phyloP scores from a whole-genome alignment of 2,888 invertebrate species.

The Drosophila borborema region DNA sequence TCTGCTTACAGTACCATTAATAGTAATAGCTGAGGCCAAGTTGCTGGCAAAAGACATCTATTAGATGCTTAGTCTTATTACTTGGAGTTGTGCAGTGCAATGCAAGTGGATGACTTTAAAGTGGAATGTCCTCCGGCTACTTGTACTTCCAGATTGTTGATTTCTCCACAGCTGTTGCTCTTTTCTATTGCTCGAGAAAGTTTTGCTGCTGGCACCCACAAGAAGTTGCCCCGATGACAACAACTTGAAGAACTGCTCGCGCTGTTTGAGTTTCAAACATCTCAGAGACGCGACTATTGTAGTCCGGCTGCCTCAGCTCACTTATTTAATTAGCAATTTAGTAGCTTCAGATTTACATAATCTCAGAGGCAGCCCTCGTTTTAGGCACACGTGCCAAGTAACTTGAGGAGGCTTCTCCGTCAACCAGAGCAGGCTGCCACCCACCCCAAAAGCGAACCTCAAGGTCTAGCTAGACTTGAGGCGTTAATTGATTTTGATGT shows the following conservation, averaged over 20 bases:
- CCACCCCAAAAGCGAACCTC: background rate
- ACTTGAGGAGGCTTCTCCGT: background rate
- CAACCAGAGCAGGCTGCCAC: background rate
- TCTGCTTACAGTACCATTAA: conserved; percentile 11
- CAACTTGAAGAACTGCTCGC: conserved; percentile 38
- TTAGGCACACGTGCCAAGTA: conserved; percentile 4
- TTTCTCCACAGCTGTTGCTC: conserved; percentile 35
- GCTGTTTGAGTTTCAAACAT: conserved; percentile 54
- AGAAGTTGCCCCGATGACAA: conserved; percentile 43
- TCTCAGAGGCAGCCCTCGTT: conserved; percentile 19
- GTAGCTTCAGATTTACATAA: conserved; percentile 61
- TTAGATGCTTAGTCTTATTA: conserved; percentile 1
- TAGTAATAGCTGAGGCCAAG: conserved; percentile 1
- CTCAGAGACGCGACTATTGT: conserved; percentile 7
- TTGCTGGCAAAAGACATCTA: conserved; percentile 19
- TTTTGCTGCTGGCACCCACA: conserved; percentile 31
- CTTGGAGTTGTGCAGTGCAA: conserved; percentile 42
- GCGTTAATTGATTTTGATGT: conserved; percentile 31
- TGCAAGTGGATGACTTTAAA: conserved; percentile 32
- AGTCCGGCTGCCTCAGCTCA: conserved; percentile 21
- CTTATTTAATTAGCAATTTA: conserved; percentile 78
- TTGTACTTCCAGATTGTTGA: conserved; percentile 29
- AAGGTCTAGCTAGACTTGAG: conserved; percentile 6
- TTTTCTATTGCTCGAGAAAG: conserved; percentile 31
- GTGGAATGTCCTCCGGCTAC: conserved; percentile 34